Base-by-base conservation (phyloP, 2,113 vertebrate species). In the Oncorhynchus keta region DNA sequence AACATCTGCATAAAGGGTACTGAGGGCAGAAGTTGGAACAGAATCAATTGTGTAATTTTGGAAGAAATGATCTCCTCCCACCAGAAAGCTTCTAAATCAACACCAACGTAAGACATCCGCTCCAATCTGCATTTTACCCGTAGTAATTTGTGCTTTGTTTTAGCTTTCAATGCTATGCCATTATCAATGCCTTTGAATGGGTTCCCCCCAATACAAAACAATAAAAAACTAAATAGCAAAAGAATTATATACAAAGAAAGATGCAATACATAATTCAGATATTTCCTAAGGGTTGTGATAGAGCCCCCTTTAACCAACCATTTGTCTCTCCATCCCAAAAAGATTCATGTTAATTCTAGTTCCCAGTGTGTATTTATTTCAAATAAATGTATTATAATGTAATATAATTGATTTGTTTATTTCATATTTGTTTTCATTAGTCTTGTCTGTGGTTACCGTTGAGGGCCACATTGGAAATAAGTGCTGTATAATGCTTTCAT, bases 11-110 rank as follows among this genome's bases (percentile, higher is more conserved):
- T 18, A 39, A 18, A 68, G 16, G 3, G 30, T 68, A 68, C 32
- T 68, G 30, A 45, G 16, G 67, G 8, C 16, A 22, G 39, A 28
- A 68, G 2, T 35, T 68, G 5, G 16, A 35, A 20, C 20, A 39
- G 67, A 35, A 62, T 62, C 59, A 62, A 22, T 62, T 22, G n/a
- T 62, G 59, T 22, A 24, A 62, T 62, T 62, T 62, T 62, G 18
- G n/a, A 62, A 68, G 18, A 68, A 32, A 68, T 20, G 4, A 35
- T 65, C 62, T 51, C 14, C 30, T 28, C 14, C 35, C 72, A 68
- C 66, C 45, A 78, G 76, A 20, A 6, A 67, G 66, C 32, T 26
- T 57, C 24, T 5, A 51, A 74, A 73, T 78, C 71, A 73, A 73
- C 66, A 78, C 30, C 6, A 48, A 20, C 35, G 59, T 35, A 73